These are phyloP conservation scores for Diarsia dahlii DNA, from an alignment of 2,888 invertebrate genomes.

Conservation along the genomic window DNA sequence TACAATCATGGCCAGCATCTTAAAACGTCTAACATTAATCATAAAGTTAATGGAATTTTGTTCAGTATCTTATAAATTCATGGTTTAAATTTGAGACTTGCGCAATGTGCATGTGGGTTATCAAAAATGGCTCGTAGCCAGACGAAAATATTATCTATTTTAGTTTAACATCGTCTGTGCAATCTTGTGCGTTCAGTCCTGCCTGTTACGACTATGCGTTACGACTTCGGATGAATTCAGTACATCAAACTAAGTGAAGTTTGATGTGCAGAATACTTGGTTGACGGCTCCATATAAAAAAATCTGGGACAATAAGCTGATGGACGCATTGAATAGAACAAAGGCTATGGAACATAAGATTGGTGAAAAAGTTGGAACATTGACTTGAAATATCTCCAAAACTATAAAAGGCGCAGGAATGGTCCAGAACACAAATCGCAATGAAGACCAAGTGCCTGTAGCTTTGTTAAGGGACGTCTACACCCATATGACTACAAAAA, in stretches of 20 bases:
- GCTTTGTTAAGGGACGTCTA: too few relatives aligned
- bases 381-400: too few relatives aligned
- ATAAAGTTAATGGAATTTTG: background rate
- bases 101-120: conserved; percentile 56
- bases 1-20: background rate
- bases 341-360: too few relatives aligned
- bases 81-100: conserved; percentile 40
- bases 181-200: conserved; percentile 16
- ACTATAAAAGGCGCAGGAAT: too few relatives aligned
- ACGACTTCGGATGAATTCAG: background rate
- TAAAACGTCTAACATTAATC: background rate
- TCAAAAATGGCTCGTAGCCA: conserved; percentile 59
- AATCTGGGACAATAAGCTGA: too few relatives aligned
- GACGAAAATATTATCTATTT: conserved; percentile 44
- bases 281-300: too few relatives aligned
- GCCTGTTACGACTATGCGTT: background rate
- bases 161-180: conserved; percentile 37
- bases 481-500: background rate
- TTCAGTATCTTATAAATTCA: conserved; percentile 1
- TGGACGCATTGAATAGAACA: too few relatives aligned
- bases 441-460: too few relatives aligned
- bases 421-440: too few relatives aligned
- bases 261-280: too few relatives aligned
- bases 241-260: background rate
- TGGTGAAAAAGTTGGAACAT: too few relatives aligned